Conservation (phyloP, 2,888 invertebrate species). For the Trachelus tabidus region DNA sequence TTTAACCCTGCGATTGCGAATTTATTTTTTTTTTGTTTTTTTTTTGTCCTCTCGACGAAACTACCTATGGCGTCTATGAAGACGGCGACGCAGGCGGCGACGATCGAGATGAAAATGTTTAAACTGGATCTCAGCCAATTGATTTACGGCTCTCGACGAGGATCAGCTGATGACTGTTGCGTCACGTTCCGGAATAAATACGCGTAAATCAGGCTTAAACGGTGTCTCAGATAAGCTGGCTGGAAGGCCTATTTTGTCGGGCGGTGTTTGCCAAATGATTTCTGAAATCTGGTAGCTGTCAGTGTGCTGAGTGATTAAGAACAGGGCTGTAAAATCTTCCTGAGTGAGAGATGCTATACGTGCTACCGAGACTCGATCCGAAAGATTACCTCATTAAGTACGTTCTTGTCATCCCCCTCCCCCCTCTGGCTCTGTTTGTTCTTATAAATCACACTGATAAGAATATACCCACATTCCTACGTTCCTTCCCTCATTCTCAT, state of each 20-base stretch:
- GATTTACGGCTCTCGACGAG: conserved; percentile 19
- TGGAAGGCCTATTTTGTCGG: conserved; percentile 24
- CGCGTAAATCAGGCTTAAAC: conserved; percentile 61
- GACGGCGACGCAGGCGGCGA: neutral
- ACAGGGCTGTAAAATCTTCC: conserved; percentile 48
- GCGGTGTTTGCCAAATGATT: conserved; percentile 56
- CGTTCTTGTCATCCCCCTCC: conserved; percentile 44
- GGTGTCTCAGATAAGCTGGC: conserved; percentile 56
- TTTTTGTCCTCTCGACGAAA: neutral
- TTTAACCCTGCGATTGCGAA: neutral
- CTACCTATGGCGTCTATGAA: neutral
- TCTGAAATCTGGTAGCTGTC: conserved; percentile 43
- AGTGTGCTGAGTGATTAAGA: conserved; percentile 50
- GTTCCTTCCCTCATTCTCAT: conserved; percentile 6
- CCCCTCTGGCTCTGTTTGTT: conserved; percentile 49
- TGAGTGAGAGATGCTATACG: neutral
- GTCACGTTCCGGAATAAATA: conserved; percentile 43
- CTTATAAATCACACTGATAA: conserved; percentile 63
- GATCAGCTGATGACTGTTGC: conserved; percentile 22
- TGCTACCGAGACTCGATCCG: conserved; percentile 15
- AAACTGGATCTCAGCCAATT: conserved; percentile 19
- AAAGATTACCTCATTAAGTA: conserved; percentile 55
- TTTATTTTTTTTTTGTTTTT: neutral
- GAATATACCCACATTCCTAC: conserved; percentile 39
- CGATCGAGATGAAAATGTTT: conserved; percentile 14